These are phyloP conservation scores for Vanessa tameamea DNA, from an alignment of 1,140 invertebrate genomes.

Conservation along the genomic window DNA sequence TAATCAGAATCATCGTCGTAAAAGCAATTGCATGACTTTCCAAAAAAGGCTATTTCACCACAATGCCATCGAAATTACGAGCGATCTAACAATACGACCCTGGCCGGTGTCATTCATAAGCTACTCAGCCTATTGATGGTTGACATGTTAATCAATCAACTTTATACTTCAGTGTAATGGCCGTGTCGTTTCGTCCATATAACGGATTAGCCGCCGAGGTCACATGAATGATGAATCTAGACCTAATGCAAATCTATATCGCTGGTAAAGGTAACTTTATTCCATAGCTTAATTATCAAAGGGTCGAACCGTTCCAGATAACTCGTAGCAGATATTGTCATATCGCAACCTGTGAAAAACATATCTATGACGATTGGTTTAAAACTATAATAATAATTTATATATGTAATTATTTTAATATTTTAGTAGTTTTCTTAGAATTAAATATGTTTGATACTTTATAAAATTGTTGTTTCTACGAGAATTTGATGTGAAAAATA, in stretches of 20 bases:
- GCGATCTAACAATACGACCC: neutral
- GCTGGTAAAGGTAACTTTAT: neutral
- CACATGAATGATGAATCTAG: neutral
- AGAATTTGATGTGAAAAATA: too few relatives aligned
- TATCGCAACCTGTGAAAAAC: too few relatives aligned
- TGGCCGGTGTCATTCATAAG: neutral
- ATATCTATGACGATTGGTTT: too few relatives aligned
- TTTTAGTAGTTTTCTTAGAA: too few relatives aligned
- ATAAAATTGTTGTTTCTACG: too few relatives aligned
- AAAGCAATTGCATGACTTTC: neutral
- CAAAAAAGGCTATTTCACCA: neutral
- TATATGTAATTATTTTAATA: too few relatives aligned
- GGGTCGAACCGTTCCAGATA: neutral
- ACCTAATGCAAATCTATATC: neutral
- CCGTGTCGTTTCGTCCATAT: neutral
- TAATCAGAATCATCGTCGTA: neutral
- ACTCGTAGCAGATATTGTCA: too few relatives aligned
- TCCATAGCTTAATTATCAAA: neutral
- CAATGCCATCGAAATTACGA: neutral
- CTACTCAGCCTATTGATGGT: neutral
- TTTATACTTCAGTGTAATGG: neutral
- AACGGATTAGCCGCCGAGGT: neutral
- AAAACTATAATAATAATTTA: too few relatives aligned
- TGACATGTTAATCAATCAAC: conserved; percentile 10
- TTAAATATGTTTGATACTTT: too few relatives aligned